Evolutionary conservation across 2,888 invertebrate genomes (phyloP).

Genomic region (Tipula vernalis): DNA sequence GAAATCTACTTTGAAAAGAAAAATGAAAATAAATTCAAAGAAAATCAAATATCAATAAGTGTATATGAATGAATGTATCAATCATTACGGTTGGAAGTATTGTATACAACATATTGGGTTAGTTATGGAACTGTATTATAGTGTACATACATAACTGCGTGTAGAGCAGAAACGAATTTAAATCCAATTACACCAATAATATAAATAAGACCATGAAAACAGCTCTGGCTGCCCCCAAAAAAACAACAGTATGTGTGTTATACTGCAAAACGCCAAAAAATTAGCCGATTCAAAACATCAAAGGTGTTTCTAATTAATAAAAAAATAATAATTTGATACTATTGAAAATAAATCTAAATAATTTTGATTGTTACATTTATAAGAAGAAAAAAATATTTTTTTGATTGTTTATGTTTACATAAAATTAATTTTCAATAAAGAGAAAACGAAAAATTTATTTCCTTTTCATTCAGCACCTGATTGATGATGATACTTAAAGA

Average conservation of each 20-base stretch:
- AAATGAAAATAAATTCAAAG: background rate
- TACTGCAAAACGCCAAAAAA: background rate
- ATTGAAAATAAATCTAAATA: background rate
- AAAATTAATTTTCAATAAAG: background rate
- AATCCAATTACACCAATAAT: too few relatives aligned
- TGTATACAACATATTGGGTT: background rate
- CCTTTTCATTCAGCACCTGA: background rate
- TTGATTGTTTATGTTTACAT: background rate
- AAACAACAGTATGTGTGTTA: background rate
- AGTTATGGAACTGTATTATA: background rate
- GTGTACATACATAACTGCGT: background rate
- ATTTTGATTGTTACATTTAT: background rate
- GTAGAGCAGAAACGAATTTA: background rate
- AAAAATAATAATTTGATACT: background rate
- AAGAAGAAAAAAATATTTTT: background rate
- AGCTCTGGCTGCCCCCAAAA: background rate
- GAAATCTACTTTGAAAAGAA: background rate
- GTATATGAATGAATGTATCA: background rate
- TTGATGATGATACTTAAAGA: background rate
- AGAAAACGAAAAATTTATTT: conserved; percentile 4
- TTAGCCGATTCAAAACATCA: background rate
- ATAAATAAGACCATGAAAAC: too few relatives aligned
- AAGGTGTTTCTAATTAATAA: background rate
- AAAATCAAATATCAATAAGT: background rate
- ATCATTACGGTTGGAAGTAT: background rate